phyloP scores from a whole-genome alignment of 1,140 invertebrate species.

The Rhynchophorus ferrugineus region DNA sequence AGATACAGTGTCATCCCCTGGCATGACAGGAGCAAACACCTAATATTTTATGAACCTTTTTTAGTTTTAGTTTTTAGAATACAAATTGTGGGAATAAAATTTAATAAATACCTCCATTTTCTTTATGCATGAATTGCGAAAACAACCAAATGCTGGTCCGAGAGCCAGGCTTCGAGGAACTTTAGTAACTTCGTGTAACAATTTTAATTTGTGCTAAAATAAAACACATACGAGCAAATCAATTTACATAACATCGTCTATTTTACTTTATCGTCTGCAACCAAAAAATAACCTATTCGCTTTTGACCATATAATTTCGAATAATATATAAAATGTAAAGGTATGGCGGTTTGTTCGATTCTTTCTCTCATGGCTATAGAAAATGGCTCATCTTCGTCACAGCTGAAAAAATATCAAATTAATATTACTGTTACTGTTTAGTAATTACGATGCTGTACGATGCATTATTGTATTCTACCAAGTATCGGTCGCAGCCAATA shows the following conservation, averaged over 20 bases:
- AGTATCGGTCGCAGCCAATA: constrained; percentile 50
- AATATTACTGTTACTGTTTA: too few relatives aligned
- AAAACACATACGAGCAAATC: background rate
- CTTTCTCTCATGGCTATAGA: constrained; percentile 34
- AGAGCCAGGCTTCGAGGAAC: constrained; percentile 55
- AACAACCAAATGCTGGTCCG: constrained; percentile 54
- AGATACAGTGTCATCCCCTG: too few relatives aligned
- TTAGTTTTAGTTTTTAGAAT: too few relatives aligned
- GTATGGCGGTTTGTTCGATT: constrained; percentile 56
- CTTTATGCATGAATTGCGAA: constrained; percentile 43
- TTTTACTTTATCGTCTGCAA: constrained; percentile 31
- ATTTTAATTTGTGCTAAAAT: constrained; percentile 59
- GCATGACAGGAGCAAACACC: too few relatives aligned
- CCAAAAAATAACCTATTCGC: constrained; percentile 26
- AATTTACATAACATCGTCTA: constrained; percentile 6
- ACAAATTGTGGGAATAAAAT: too few relatives aligned
- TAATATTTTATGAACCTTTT: too few relatives aligned
- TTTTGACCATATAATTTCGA: constrained; percentile 26
- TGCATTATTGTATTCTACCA: constrained; percentile 54
- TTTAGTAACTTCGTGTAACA: constrained; percentile 53
- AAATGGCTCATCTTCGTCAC: constrained; percentile 31
- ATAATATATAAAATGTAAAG: constrained; percentile 46
- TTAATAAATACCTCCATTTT: constrained; percentile 48
- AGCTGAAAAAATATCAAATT: constrained; percentile 12
- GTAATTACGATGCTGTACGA: too few relatives aligned